Evolutionary conservation across 2,888 invertebrate genomes (phyloP), one percentile per base, ranked within the genome.

Genomic region (Cryptosula pallasiana): DNA sequence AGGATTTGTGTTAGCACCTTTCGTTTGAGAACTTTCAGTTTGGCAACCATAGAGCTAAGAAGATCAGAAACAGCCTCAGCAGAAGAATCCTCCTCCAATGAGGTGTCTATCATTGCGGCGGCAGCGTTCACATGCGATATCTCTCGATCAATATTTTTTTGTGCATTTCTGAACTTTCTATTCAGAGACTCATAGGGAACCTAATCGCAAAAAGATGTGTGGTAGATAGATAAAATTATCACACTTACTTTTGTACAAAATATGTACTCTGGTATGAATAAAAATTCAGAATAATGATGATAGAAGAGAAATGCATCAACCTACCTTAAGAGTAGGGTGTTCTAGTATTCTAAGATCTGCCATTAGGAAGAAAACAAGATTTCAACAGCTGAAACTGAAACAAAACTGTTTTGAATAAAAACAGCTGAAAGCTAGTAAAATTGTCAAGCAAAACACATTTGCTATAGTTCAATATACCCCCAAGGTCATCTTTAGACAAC

Each of bases 181-280:
- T 99, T 99, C 76, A 99, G 88, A 70, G 98, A 90, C 86, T 99
- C 99, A 82, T 98, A 99, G 0, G 98, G 98, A 76, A 98, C 95
- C 93, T 94, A n/a, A n/a, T n/a, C n/a, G n/a, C n/a, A n/a, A n/a
- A n/a, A n/a, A n/a, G n/a, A n/a, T n/a, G n/a, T n/a, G n/a, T n/a
- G n/a, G n/a, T n/a, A n/a, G n/a, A n/a, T n/a, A n/a, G n/a, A n/a
- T n/a, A n/a, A n/a, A n/a, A n/a, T n/a, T n/a, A n/a, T n/a, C n/a
- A n/a, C n/a, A n/a, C n/a, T n/a, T n/a, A n/a, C n/a, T n/a, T n/a
- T n/a, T n/a, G n/a, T n/a, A n/a, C n/a, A n/a, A n/a, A n/a, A n/a
- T n/a, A n/a, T n/a, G n/a, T n/a, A n/a, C n/a, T n/a, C n/a, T n/a
- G n/a, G n/a, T n/a, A n/a, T n/a, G n/a, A n/a, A n/a, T n/a, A n/a